Evolutionary conservation across 2,888 invertebrate genomes (phyloP), one percentile per base, ranked within the genome.

Genomic region (Idaea aversata): DNA sequence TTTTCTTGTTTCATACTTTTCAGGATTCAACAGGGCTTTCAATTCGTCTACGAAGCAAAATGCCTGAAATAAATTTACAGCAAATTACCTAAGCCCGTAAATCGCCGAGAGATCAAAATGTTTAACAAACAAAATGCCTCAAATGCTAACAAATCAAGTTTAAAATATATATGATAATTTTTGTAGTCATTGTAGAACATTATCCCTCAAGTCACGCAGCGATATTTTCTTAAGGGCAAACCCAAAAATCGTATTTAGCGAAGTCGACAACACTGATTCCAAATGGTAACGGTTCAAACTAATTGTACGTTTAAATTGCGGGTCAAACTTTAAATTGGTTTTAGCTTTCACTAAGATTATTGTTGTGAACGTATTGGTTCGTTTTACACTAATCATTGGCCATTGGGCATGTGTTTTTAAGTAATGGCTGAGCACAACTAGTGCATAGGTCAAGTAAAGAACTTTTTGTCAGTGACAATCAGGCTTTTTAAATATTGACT

Each of bases 151-250:
- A 47, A 47, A 13, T 10, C 47, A 13, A 7, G 2, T 5, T 7
- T 7, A 36, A 36, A 47, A 47, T 7, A 47, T 47, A 0, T 4
- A 7, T 13, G 7, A 10, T 0, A 0, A 47, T 13, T 47, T 6
- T 47, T 7, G 47, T 13, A 13, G 13, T 13, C 68, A 70, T 63
- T 70, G 63, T 68, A 62, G 70, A 61, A 5, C 62, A 59, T 34
- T 66, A 15, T n/a, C 25, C 57, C 38, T 47, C 59, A 59, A 64
- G 66, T 70, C 70, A 70, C 68, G 70, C 66, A 64, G 65, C 57
- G 63, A 64, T 68, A 65, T 68, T 68, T 68, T 62, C 65, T 65
- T 65, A 65, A 63, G 65, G 65, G 61, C 67, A 64, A 15, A 47
- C 47, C 47, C 64, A 15, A 38, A 57, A 62, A 38, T 35, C 38